These are phyloP conservation scores for Myocastor coypus DNA, from an alignment of 2,113 vertebrate species.

Conservation along the genomic window DNA sequence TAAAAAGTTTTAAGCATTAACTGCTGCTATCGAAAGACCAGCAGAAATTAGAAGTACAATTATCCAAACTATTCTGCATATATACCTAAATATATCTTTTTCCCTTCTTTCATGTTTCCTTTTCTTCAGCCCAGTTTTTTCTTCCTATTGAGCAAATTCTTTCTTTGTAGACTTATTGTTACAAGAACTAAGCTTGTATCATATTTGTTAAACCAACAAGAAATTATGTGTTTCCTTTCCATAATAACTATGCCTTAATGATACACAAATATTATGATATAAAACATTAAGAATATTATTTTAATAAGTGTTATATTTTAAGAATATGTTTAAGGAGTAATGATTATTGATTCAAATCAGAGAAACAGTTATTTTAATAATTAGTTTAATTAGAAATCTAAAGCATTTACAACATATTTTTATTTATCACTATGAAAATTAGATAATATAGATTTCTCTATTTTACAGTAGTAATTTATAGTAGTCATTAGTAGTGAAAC, in stretches of 20 bases:
- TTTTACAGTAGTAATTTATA: slow-evolving; percentile 22
- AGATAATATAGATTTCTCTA: slow-evolving; percentile 30
- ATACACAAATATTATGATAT: not conserved
- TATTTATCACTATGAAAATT: slow-evolving; percentile 42
- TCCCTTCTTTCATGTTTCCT: too few relatives aligned
- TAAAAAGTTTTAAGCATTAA: too few relatives aligned
- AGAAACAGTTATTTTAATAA: slow-evolving; percentile 4
- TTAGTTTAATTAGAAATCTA: slow-evolving; percentile 38
- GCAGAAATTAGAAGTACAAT: too few relatives aligned
- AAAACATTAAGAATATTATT: not conserved
- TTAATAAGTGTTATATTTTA: not conserved
- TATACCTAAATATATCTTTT: too few relatives aligned
- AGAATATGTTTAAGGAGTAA: not conserved
- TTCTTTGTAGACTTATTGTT: too few relatives aligned
- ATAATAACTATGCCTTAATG: not conserved
- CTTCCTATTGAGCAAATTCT: not conserved
- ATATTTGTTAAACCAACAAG: too few relatives aligned
- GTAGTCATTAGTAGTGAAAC: slow-evolving; percentile 34
- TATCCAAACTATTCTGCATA: too few relatives aligned
- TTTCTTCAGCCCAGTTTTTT: too few relatives aligned
- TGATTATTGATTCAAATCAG: not conserved
- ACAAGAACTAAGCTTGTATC: too few relatives aligned
- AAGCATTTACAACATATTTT: slow-evolving; percentile 1
- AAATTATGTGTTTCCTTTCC: not conserved
- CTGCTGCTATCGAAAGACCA: too few relatives aligned